Evolutionary conservation across 2,113 vertebrate species (phyloP).

Genomic region (Thermophis baileyi): DNA sequence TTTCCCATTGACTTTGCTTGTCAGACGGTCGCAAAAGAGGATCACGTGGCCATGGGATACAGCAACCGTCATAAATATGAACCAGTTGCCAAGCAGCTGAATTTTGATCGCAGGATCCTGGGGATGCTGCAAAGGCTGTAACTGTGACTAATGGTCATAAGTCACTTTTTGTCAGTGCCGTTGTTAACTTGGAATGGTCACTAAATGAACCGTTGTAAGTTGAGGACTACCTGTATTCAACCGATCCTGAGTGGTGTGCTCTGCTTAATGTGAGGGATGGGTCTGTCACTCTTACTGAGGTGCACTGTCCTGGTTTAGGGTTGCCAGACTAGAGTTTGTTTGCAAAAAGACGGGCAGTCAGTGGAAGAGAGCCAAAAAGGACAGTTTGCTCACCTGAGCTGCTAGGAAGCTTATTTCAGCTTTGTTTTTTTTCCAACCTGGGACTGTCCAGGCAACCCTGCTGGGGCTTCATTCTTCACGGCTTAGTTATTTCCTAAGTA

Average conservation of each 20-base stretch:
- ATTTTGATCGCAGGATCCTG: neutral
- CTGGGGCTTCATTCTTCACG: neutral
- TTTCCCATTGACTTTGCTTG: neutral
- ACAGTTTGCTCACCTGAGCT: neutral
- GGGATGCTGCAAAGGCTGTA: neutral
- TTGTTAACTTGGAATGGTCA: neutral
- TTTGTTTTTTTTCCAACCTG: neutral
- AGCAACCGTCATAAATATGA: neutral
- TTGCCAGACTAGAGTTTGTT: neutral
- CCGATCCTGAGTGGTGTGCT: neutral
- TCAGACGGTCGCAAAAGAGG: neutral
- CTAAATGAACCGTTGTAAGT: neutral
- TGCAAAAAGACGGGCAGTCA: neutral
- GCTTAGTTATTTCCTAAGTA: neutral
- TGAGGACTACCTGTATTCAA: neutral
- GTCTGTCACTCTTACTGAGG: neutral
- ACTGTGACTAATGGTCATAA: neutral
- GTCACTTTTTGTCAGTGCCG: neutral
- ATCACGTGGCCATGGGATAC: neutral
- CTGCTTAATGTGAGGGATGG: neutral
- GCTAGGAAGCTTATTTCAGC: neutral
- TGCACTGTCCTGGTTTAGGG: neutral
- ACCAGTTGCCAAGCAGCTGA: neutral
- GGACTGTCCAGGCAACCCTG: neutral
- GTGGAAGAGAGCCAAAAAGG: neutral